Evolutionary conservation across 2,113 vertebrate species (phyloP), one percentile per base, ranked within the genome.

Genomic region (Pseudopipra pipra): DNA sequence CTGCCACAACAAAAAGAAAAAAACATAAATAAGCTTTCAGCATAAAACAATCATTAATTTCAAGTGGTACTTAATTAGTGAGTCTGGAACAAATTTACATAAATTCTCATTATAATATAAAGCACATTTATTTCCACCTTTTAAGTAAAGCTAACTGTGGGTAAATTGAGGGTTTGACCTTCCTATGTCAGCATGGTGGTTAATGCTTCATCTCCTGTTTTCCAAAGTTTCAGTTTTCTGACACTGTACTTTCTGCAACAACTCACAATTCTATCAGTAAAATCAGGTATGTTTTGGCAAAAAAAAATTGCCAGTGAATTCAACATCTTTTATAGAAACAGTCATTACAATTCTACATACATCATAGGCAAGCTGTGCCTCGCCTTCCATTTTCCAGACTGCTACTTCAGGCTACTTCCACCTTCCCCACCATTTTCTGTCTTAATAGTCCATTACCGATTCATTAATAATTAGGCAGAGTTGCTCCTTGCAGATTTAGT

Each of bases 11-110:
- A 97, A 84, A 67, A 89, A 91, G 12, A 43, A 91, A 68, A 75
- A 85, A 76, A 46, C 51, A 93, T 83, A 94, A 96, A 96, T 94
- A 97, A 18, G 52, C 90, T 90, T 95, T 96, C 83, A 92, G 72
- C 65, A 84, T 93, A 95, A 97, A 97, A 94, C 92, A 97, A 93
- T 93, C 72, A 96, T 96, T 96, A 95, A 96, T 90, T 95, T 96
- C 89, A 96, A 95, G 96, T 90, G 82, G 90, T 93, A 92, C 95
- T 96, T 96, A 96, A 97, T 96, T 96, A 96, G 82, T 18, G 13
- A 96, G 85, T 74, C 75, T 93, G 85, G 63, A 96, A 96, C 75
- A 94, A 91, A 96, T 97, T 92, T 96, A 94, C 93, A 96, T 93
- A 94, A 96, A 81, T 86, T 77, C 85, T 86, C 67, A 86, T 95